Percentiles rank a stretch among this genome's conserved stretches.
These are phyloP conservation scores for Pogonus chalceus DNA, from an alignment of 1,140 invertebrate genomes.

Conservation along the genomic window DNA sequence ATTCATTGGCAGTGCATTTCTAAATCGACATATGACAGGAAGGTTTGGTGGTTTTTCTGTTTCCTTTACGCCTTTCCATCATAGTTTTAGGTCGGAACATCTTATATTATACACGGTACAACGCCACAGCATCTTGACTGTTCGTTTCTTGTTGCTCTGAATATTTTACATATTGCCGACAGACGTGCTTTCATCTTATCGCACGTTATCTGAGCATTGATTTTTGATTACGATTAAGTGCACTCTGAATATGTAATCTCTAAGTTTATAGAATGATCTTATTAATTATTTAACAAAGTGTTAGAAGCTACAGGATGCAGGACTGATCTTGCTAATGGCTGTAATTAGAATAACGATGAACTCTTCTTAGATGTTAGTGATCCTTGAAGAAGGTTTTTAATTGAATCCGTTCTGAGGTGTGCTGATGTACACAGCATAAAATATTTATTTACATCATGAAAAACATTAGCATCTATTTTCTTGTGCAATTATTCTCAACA, in stretches of 20 bases:
- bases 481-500: too few relatives aligned
- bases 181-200: neutral
- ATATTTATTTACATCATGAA: too few relatives aligned
- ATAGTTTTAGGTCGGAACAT: neutral
- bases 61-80: neutral
- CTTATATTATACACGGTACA: neutral
- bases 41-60: neutral
- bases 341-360: neutral
- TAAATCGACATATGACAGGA: too few relatives aligned
- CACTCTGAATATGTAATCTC: slow-evolving; percentile 1
- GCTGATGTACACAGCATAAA: too few relatives aligned
- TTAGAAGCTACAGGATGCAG: neutral
- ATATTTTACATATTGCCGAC: slow-evolving; percentile 4
- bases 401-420: too few relatives aligned
- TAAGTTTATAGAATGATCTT: slow-evolving; percentile 1
- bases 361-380: too few relatives aligned
- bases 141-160: too few relatives aligned
- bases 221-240: slow-evolving; percentile 6
- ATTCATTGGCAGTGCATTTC: too few relatives aligned
- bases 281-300: slow-evolving; percentile 7
- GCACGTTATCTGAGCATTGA: neutral
- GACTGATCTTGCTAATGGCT: neutral
- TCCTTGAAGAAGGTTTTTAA: too few relatives aligned
- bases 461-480: too few relatives aligned
- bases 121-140: neutral